phyloP scores from a whole-genome alignment of 2,888 invertebrate species.

The Acronicta psi region DNA sequence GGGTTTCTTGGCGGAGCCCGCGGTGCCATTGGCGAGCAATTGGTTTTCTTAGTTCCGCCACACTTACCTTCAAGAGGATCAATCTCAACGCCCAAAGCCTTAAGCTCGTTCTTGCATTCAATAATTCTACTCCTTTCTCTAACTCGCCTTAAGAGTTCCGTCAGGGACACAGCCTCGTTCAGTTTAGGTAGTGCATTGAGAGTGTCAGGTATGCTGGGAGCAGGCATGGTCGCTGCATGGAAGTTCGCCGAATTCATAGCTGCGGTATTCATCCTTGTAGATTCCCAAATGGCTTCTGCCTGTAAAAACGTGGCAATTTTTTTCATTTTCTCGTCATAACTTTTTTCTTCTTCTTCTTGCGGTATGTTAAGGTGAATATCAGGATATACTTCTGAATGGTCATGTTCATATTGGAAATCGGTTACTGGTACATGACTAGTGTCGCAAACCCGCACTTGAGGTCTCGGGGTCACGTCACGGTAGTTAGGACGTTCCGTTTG shows the following conservation, averaged over 20 bases:
- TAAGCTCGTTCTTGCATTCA: conserved; percentile 7
- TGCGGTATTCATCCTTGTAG: not conserved
- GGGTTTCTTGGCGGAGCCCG: conserved; percentile 30
- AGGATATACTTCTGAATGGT: not conserved
- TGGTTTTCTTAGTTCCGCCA: not conserved
- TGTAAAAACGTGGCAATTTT: not conserved
- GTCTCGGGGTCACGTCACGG: too few species aligned
- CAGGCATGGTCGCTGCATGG: too few species aligned
- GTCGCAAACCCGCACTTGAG: not conserved
- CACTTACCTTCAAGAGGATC: conserved; percentile 20
- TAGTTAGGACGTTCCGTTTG: too few species aligned
- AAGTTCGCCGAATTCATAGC: too few species aligned
- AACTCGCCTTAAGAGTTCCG: conserved; percentile 69
- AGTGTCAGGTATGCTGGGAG: not conserved
- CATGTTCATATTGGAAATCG: not conserved
- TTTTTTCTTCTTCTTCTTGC: not conserved
- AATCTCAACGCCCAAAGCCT: not conserved
- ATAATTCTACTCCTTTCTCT: conserved; percentile 62
- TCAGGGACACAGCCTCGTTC: conserved; percentile 58
- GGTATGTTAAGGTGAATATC: not conserved
- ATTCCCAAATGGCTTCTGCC: not conserved
- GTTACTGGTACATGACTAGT: conserved; percentile 8
- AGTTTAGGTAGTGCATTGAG: conserved; percentile 43
- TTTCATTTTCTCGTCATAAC: not conserved
- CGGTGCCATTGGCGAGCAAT: conserved; percentile 20